These are phyloP conservation scores for Myotis pilosus DNA, from an alignment of 2,797 vertebrate genomes.

Conservation along the genomic window DNA sequence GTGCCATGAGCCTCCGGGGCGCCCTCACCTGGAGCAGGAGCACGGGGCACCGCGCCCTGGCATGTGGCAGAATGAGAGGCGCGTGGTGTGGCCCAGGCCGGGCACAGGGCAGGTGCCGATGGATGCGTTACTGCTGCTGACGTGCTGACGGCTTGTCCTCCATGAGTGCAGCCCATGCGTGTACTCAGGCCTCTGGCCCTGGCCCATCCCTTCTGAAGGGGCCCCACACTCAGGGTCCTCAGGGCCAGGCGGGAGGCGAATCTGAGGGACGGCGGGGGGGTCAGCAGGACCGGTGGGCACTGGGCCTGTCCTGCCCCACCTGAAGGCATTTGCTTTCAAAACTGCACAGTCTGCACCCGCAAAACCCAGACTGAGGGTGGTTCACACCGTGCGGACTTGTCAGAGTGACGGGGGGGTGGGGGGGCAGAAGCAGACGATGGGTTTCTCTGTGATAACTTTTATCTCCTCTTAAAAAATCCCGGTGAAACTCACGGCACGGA, in stretches of 20 bases:
- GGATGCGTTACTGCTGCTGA: too few species aligned
- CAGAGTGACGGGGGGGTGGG: neutral
- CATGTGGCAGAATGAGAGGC: neutral
- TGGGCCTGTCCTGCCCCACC: fast-evolving
- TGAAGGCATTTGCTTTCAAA: neutral
- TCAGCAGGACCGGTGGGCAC: neutral
- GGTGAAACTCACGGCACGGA: neutral
- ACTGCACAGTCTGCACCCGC: neutral
- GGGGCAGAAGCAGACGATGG: too few species aligned
- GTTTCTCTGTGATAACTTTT: neutral
- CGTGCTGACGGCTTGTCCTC: fast-evolving
- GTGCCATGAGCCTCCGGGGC: neutral
- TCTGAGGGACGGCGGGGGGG: neutral
- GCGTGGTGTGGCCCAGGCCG: fast-evolving
- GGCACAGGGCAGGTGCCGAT: fast-evolving
- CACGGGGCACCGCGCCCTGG: fast-evolving
- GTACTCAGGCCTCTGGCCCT: neutral
- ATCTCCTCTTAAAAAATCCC: neutral
- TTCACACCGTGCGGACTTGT: fast-evolving
- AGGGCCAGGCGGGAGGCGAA: neutral
- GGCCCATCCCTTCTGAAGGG: neutral
- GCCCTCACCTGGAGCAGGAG: fast-evolving
- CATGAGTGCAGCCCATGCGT: neutral
- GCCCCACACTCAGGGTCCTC: neutral
- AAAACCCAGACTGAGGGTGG: neutral